Percentiles rank a stretch among this genome's conserved stretches.
Conservation (phyloP, 2,797 vertebrate genomes). For the Catamblyrhynchus diadema region DNA sequence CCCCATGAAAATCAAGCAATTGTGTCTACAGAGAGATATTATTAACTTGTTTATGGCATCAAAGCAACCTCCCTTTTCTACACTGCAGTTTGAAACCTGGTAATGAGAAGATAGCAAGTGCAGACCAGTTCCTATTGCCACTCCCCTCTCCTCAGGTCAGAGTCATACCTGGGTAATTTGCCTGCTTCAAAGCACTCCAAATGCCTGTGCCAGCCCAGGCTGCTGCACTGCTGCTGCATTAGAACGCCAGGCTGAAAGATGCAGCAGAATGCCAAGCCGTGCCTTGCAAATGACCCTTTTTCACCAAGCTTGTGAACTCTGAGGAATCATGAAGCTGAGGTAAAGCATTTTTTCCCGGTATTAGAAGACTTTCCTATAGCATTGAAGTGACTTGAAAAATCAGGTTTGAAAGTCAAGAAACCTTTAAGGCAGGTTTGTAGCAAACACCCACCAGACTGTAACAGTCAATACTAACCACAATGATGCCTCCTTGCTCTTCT, state of each 20-base stretch:
- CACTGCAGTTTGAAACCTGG: not conserved
- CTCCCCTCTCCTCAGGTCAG: not conserved
- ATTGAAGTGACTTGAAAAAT: not conserved
- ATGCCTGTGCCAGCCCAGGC: not conserved
- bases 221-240: not conserved
- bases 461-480: fast-evolving
- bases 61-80: not conserved
- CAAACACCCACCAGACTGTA: not conserved
- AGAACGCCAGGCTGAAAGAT: not conserved
- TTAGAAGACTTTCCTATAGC: not conserved
- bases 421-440: not conserved
- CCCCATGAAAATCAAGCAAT: not conserved
- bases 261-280: fast-evolving
- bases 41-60: not conserved
- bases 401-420: not conserved
- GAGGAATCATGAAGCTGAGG: not conserved
- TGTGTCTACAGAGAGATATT: not conserved
- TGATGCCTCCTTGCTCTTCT: not conserved
- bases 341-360: not conserved
- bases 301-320: not conserved
- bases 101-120: not conserved
- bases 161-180: not conserved
- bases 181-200: fast-evolving
- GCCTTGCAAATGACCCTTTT: not conserved
- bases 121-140: not conserved